These are phyloP conservation scores for Poeciliopsis turneri DNA, from an alignment of 2,797 vertebrate species.

Conservation along the genomic window DNA sequence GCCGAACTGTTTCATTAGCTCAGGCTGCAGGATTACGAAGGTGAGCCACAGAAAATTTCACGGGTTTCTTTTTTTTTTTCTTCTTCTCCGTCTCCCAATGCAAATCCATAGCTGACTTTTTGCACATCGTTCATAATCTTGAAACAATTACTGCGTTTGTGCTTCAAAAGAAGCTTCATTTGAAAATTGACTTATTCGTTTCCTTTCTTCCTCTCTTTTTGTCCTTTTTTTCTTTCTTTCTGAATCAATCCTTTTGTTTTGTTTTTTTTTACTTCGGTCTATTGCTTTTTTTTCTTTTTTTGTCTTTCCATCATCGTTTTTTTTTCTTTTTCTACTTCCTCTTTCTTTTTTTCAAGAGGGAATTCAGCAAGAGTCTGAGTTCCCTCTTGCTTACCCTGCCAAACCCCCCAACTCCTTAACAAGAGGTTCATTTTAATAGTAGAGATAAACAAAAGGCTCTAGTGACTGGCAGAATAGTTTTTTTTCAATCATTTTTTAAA, in stretches of 20 bases:
- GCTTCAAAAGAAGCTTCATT: not conserved
- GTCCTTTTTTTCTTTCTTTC: not conserved
- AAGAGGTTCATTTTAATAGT: not conserved
- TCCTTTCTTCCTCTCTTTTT: not conserved
- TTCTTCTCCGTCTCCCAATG: not conserved
- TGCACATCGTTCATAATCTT: slow-evolving; percentile 3
- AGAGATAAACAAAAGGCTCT: not conserved
- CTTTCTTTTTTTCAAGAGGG: not conserved
- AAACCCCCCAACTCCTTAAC: not conserved
- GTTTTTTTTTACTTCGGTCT: too few species aligned
- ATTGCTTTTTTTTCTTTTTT: too few species aligned
- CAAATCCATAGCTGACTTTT: slow-evolving; percentile 9
- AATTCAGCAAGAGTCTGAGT: too few species aligned
- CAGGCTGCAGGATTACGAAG: slow-evolving; percentile 22
- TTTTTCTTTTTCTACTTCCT: not conserved
- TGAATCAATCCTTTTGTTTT: too few species aligned
- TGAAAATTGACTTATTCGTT: not conserved
- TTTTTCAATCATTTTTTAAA: not conserved
- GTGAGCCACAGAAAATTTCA: slow-evolving; percentile 15
- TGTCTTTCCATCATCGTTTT: not conserved
- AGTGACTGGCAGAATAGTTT: not conserved
- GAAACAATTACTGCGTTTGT: slow-evolving; percentile 11
- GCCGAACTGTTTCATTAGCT: slow-evolving; percentile 23
- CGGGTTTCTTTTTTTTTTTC: not conserved
- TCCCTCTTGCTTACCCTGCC: not conserved